A percentile compares a stretch with the other conserved stretches of the same genome.
phyloP scores from a whole-genome alignment of 2,113 vertebrate species.

The Cervus canadensis region DNA sequence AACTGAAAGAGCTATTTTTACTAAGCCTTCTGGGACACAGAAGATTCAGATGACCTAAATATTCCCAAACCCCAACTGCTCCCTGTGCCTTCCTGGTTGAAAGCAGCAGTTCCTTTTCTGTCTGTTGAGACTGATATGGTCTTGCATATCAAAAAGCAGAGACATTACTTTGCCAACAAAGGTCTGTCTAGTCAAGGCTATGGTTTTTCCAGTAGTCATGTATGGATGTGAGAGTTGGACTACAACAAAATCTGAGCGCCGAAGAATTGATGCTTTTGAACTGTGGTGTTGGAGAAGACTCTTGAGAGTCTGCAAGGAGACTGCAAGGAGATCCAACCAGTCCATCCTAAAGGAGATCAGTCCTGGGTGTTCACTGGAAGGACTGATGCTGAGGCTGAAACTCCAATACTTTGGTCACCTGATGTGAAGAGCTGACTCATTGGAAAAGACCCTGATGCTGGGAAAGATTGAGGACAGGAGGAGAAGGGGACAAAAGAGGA shows the following conservation, averaged over 20 bases:
- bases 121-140: neutral
- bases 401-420: neutral
- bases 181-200: neutral
- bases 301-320: neutral
- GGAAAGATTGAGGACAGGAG: neutral
- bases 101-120: neutral
- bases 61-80: neutral
- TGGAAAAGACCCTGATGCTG: neutral
- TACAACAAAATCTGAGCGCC: neutral
- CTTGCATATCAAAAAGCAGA: neutral
- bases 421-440: neutral
- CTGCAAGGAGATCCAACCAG: neutral
- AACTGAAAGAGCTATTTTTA: conserved; percentile 38
- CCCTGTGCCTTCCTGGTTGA: neutral
- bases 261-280: neutral
- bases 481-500: neutral
- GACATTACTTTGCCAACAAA: neutral
- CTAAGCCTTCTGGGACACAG: conserved; percentile 5
- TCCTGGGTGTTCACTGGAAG: neutral
- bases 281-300: neutral
- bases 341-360: neutral
- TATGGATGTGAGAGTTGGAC: neutral
- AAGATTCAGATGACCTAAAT: conserved; percentile 37
- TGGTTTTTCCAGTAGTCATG: neutral
- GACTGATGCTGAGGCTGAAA: neutral